Base-by-base conservation (phyloP, 2,113 vertebrate species). In the Lycocorax pyrrhopterus region DNA sequence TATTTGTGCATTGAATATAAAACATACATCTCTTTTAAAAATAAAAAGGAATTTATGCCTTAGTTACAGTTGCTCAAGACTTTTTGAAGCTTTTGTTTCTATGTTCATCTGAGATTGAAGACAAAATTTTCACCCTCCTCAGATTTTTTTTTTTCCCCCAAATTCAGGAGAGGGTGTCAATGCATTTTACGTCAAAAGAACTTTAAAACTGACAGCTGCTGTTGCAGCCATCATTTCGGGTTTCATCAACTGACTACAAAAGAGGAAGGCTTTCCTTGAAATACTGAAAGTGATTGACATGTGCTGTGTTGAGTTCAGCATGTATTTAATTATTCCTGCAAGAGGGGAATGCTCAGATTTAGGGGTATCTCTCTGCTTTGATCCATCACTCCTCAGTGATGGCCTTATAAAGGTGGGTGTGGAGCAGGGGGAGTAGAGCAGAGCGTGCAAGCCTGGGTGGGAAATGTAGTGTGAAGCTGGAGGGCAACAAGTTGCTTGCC, bases 171-270 rank as follows among this genome's bases (percentile, higher is more conserved):
- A 39, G 27, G 3, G 7, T 73, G 69, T 90, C 46, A 51, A 37
- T 74, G 76, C 8, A 0, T 90, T 89, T 94, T 68, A 64, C 19
- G 8, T 88, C 29, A 80, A 49, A 69, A 86, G 58, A 90, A 33
- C 90, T 80, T 83, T 29, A 55, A 92, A 92, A 44, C 55, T 75
- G 86, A 89, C 95, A 94, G 86, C 35, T 84, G n/a, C 90, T 95
- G 68, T 84, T 17, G 5, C 51, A 93, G 32, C 68, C 68, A 23
- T 90, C 60, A 30, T 88, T 94, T 89, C 12, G 29, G 39, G 52
- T 67, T 87, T 89, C 56, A 67, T 86, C 80, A 87, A 16, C 33
- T 86, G 72, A 41, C 47, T 94, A 4, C 4, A 2, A 60, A 87
- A 87, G 51, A 80, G 39, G 23, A 86, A 47, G 20, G 25, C 13